Percentiles rank a stretch among this genome's conserved stretches.
Evolutionary conservation across 2,888 invertebrate species (phyloP).

Genomic region (Clunio marinus): DNA sequence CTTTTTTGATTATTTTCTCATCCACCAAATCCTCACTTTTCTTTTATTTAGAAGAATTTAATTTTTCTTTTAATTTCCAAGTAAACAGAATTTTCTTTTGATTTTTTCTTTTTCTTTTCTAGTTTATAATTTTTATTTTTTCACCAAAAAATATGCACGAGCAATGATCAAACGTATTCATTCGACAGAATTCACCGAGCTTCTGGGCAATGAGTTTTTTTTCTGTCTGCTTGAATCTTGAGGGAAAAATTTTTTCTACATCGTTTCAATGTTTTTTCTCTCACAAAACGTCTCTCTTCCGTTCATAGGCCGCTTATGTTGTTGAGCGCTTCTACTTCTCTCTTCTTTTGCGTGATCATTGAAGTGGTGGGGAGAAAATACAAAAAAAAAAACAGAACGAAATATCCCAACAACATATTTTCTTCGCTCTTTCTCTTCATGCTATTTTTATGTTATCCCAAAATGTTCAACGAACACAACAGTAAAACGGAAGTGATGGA

Average conservation of each 20-base stretch:
- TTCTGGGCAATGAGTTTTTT: conserved; percentile 23
- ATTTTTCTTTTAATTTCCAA: not conserved
- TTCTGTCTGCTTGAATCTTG: conserved; percentile 10
- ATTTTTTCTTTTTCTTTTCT: not conserved
- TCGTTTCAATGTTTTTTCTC: too few species aligned
- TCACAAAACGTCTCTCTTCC: not conserved
- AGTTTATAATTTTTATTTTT: not conserved
- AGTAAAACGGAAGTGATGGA: conserved; percentile 34
- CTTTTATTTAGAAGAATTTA: not conserved
- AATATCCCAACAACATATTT: not conserved
- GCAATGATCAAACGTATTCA: conserved; percentile 17
- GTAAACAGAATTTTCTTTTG: not conserved
- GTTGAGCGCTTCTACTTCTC: not conserved
- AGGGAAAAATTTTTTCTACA: conserved; percentile 24
- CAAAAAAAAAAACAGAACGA: not conserved
- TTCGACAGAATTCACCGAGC: conserved; percentile 37
- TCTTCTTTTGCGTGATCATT: conserved; percentile 15
- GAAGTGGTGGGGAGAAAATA: conserved; percentile 19
- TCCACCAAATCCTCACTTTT: not conserved
- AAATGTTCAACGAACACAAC: not conserved
- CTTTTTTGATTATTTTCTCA: conserved; percentile 2
- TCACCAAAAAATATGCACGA: conserved; percentile 3
- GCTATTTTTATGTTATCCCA: conserved; percentile 6
- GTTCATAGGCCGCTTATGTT: too few species aligned
- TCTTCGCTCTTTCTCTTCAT: not conserved